Evolutionary conservation across 2,113 vertebrate species (phyloP).

Genomic region (Notarius quadriscutis): DNA sequence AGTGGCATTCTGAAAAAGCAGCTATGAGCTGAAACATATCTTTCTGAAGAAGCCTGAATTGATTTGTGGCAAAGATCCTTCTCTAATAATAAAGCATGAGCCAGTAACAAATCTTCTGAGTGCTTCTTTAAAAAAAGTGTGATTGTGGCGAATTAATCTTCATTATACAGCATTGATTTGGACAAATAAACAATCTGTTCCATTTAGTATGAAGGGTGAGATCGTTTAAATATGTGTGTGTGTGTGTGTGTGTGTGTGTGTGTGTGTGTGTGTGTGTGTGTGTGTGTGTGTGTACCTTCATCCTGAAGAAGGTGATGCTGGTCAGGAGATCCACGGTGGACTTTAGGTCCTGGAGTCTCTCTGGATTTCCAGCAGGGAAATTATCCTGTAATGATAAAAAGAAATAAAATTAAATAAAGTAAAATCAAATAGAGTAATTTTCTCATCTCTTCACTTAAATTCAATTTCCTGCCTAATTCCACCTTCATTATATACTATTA

Average conservation of each 20-base stretch:
- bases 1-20: neutral
- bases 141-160: neutral
- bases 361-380: slow-evolving; percentile 91
- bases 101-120: neutral
- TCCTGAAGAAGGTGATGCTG: slow-evolving; percentile 97
- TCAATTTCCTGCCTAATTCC: neutral
- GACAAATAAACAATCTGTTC: neutral
- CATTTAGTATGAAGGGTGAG: neutral
- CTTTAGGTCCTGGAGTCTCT: slow-evolving; percentile 93
- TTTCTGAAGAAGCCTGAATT: neutral
- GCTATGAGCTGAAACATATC: neutral
- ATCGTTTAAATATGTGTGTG: neutral
- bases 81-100: neutral
- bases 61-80: neutral
- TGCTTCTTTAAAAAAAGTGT: neutral
- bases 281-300: slow-evolving; percentile 82
- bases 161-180: neutral
- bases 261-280: slow-evolving; percentile 11
- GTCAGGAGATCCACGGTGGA: slow-evolving; percentile 96
- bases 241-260: slow-evolving; percentile 12
- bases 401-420: neutral
- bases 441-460: neutral
- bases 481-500: neutral
- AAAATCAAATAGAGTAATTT: neutral
- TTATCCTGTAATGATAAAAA: slow-evolving; percentile 81